Evolutionary conservation across 2,888 invertebrate genomes (phyloP).

Genomic region (Achlya flavicornis): DNA sequence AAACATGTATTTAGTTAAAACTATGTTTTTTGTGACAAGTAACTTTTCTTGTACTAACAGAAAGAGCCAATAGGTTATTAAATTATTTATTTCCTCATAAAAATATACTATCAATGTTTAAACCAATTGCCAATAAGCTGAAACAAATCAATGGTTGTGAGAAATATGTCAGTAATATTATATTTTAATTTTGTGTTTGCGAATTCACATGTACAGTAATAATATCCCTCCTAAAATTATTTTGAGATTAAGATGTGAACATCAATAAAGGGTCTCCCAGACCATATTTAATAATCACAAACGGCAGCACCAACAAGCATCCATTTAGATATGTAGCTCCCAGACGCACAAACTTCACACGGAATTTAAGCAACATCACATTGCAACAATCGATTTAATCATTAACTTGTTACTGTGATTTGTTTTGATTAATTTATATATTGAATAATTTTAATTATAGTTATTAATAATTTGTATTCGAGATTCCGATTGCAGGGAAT

Average conservation of each 20-base stretch:
- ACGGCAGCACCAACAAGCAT: slow-evolving; percentile 21
- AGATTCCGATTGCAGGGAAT: slow-evolving; percentile 54
- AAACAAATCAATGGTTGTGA: slow-evolving; percentile 7
- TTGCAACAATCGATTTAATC: slow-evolving; percentile 57
- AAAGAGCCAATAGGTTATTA: too few relatives aligned
- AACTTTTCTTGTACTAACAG: too few relatives aligned
- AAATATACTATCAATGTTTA: neutral
- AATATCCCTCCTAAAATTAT: neutral
- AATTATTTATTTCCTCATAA: neutral
- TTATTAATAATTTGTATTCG: slow-evolving; percentile 55
- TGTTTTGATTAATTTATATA: slow-evolving; percentile 64
- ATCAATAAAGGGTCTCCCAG: too few relatives aligned
- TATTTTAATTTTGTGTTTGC: neutral
- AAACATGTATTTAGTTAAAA: too few relatives aligned
- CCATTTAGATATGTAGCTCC: slow-evolving; percentile 23
- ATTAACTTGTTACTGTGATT: slow-evolving; percentile 81
- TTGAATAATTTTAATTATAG: slow-evolving; percentile 48
- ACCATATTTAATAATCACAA: neutral
- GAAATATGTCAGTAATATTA: neutral
- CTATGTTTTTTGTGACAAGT: too few relatives aligned
- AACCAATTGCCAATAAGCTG: neutral
- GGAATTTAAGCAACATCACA: slow-evolving; percentile 58
- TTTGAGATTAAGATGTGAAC: neutral
- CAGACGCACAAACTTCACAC: slow-evolving; percentile 41
- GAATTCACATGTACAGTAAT: neutral